Conservation (phyloP, 2,797 vertebrate genomes). For the Micropoecilia bifurca region DNA sequence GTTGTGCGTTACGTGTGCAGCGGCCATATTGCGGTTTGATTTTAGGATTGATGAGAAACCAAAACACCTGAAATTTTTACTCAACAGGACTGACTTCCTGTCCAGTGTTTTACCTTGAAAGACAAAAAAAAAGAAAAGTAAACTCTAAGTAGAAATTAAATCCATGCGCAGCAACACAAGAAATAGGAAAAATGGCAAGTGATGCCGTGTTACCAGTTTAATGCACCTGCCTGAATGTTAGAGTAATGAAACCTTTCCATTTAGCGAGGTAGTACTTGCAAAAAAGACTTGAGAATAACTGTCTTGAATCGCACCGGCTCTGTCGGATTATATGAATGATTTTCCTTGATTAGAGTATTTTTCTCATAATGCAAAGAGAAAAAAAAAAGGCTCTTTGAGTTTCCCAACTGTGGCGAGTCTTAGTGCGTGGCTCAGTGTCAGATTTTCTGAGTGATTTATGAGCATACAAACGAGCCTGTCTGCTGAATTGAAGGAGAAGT, state of each 20-base stretch:
- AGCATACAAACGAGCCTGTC: slow-evolving; percentile 77
- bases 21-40: not conserved
- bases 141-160: not conserved
- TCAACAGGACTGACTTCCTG: not conserved
- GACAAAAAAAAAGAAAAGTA: not conserved
- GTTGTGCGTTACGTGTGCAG: not conserved
- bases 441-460: slow-evolving; percentile 75
- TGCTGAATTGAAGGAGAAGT: slow-evolving; percentile 63
- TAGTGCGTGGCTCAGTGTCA: slow-evolving; percentile 63
- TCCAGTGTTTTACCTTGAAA: not conserved
- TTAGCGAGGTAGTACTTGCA: not conserved
- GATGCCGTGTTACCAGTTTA: not conserved
- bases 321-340: slow-evolving; percentile 38
- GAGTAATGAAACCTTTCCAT: not conserved
- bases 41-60: not conserved
- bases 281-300: not conserved
- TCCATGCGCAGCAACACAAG: not conserved
- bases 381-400: slow-evolving; percentile 38
- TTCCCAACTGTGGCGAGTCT: slow-evolving; percentile 39
- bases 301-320: not conserved
- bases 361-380: slow-evolving; percentile 39
- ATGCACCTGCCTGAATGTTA: not conserved
- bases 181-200: not conserved
- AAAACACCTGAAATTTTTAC: not conserved
- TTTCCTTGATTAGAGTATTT: slow-evolving; percentile 27